Evolutionary conservation across 2,888 invertebrate genomes (phyloP).

Genomic region (Ashinkailepas kermadecensis): DNA sequence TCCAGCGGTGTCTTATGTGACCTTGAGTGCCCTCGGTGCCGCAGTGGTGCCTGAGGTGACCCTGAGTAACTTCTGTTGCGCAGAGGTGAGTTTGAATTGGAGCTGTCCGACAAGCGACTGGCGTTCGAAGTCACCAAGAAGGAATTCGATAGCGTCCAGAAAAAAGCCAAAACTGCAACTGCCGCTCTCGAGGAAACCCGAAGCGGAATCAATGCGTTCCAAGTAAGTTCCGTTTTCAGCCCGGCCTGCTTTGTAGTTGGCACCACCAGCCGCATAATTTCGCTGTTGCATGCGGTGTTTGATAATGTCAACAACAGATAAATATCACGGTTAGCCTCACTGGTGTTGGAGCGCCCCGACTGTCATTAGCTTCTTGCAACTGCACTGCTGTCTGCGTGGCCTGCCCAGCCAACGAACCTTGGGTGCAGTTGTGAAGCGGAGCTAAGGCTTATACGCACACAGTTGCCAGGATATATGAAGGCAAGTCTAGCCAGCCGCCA

Average conservation of each 20-base stretch:
- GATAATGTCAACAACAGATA: no score
- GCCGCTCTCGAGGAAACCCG: background rate
- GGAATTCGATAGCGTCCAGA: background rate
- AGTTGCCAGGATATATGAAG: background rate
- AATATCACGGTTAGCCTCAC: no score
- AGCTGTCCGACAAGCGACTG: background rate
- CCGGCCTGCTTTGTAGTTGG: background rate
- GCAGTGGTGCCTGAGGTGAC: background rate
- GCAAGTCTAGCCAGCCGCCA: no score
- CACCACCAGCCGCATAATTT: background rate
- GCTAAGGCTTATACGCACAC: no score
- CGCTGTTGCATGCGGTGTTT: no score
- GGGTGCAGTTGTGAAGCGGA: no score
- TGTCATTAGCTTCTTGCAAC: no score
- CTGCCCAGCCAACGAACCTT: no score
- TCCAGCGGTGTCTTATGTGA: no score
- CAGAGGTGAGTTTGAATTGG: slow-evolving; percentile 5
- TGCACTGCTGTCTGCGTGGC: no score
- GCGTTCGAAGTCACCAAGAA: background rate
- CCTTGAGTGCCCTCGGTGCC: no score
- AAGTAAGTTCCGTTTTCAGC: background rate
- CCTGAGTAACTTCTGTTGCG: background rate
- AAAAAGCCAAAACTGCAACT: background rate
- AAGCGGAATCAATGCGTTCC: background rate
- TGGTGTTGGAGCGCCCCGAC: no score